Percentiles rank a stretch among this genome's conserved stretches.
Evolutionary conservation across 37 sponge, comb jelly and placozoan genomes (phyloP).

Genomic region (Tethya wilhelma): DNA sequence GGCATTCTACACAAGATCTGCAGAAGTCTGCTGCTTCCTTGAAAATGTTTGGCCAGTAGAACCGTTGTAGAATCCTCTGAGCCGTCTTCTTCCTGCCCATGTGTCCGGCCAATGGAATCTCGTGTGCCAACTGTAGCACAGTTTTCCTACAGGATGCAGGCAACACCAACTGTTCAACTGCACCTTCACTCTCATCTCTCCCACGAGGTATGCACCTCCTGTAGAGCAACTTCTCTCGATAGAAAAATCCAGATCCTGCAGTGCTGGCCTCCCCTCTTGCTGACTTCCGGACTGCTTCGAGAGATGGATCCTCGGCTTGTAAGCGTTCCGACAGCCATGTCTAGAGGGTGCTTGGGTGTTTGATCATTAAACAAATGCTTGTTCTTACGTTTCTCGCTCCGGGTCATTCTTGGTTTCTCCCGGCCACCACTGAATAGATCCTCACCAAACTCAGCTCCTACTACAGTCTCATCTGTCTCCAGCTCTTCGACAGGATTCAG

Average conservation of each 20-base stretch:
- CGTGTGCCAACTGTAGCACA: not conserved
- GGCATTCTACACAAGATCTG: conserved; percentile 11
- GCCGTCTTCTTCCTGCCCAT: not conserved
- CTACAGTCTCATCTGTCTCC: not conserved
- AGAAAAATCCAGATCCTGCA: not conserved
- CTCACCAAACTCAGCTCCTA: not conserved
- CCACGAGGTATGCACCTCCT: not conserved
- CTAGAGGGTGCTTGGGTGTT: not conserved
- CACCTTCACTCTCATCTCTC: not conserved
- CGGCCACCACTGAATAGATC: not conserved
- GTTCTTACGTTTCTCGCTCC: not conserved
- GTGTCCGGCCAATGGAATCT: not conserved
- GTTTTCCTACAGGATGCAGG: not conserved
- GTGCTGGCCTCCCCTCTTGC: not conserved
- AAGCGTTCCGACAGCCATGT: not conserved
- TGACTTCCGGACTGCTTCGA: not conserved
- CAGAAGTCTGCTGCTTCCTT: conserved; percentile 37
- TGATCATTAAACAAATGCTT: not conserved
- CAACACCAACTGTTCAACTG: not conserved
- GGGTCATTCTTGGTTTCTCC: not conserved
- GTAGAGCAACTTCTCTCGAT: not conserved
- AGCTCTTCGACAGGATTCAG: conserved; percentile 10
- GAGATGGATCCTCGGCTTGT: not conserved
- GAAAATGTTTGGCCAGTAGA: conserved; percentile 36
- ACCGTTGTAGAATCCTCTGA: conserved; percentile 8